phyloP scores from a whole-genome alignment of 2,113 vertebrate species.

The Ursus arctos region DNA sequence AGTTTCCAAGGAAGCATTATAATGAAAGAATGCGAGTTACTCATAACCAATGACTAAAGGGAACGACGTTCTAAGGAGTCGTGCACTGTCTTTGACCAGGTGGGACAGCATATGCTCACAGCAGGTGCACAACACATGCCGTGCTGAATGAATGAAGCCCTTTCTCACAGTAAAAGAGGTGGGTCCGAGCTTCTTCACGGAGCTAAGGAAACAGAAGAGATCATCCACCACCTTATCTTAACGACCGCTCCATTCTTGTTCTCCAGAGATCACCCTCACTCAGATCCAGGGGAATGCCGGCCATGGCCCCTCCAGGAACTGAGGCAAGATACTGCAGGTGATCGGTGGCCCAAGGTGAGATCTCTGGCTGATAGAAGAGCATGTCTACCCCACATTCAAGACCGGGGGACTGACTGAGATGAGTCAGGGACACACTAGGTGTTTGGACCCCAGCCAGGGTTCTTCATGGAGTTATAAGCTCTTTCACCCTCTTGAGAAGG shows the following conservation, averaged over 20 bases:
- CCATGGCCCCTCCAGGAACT: not conserved
- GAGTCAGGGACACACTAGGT: not conserved
- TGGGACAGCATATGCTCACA: not conserved
- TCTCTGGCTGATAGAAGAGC: not conserved
- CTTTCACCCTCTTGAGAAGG: not conserved
- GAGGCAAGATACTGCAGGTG: not conserved
- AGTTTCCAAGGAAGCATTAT: not conserved
- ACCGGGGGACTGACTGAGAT: no score
- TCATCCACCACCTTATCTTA: not conserved
- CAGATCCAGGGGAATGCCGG: not conserved
- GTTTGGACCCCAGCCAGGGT: not conserved
- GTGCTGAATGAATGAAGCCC: not conserved
- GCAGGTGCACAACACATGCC: not conserved
- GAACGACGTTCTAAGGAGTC: not conserved
- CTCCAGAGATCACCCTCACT: not conserved
- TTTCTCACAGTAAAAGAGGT: not conserved
- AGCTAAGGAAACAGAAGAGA: not conserved
- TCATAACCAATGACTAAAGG: not conserved
- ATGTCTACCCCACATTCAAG: not conserved
- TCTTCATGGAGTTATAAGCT: not conserved
- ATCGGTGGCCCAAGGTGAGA: not conserved
- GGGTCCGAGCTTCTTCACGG: not conserved
- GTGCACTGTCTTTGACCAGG: not conserved
- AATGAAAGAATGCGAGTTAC: not conserved
- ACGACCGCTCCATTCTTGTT: not conserved